Percentiles rank a stretch among this genome's conserved stretches.
Conservation (phyloP, 2,113 vertebrate genomes). For the Sphyrna mokarran region DNA sequence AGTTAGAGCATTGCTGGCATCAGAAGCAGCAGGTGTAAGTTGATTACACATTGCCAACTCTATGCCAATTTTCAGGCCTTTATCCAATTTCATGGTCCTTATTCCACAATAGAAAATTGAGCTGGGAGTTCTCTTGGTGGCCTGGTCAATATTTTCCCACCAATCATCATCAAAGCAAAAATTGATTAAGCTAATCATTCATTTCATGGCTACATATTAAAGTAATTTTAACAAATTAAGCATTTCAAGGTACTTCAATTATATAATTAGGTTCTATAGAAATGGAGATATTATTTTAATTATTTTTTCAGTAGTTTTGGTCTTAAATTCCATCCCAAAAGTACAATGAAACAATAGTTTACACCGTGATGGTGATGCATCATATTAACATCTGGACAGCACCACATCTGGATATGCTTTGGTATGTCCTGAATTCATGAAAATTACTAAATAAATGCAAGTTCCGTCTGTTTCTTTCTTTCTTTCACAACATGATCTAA, state of each 20-base stretch:
- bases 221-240: neutral
- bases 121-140: neutral
- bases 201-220: neutral
- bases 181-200: neutral
- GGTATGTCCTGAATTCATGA: neutral
- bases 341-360: neutral
- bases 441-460: slow-evolving; percentile 1
- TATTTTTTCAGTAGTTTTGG: neutral
- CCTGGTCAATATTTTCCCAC: neutral
- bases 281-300: neutral
- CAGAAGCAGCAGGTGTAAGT: too few species aligned
- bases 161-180: neutral
- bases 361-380: neutral
- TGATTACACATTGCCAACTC: too few species aligned
- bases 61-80: too few species aligned
- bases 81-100: too few species aligned
- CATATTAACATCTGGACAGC: neutral
- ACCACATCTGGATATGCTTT: neutral
- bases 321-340: neutral
- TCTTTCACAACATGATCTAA: neutral
- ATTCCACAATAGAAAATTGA: neutral
- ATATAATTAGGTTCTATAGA: neutral
- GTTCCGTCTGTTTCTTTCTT: neutral
- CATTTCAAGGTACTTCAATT: neutral
- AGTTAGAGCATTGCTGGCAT: too few species aligned